Evolutionary conservation across 2,888 invertebrate genomes (phyloP), one percentile per base, ranked within the genome.

Genomic region (Odontocolon sp.): DNA sequence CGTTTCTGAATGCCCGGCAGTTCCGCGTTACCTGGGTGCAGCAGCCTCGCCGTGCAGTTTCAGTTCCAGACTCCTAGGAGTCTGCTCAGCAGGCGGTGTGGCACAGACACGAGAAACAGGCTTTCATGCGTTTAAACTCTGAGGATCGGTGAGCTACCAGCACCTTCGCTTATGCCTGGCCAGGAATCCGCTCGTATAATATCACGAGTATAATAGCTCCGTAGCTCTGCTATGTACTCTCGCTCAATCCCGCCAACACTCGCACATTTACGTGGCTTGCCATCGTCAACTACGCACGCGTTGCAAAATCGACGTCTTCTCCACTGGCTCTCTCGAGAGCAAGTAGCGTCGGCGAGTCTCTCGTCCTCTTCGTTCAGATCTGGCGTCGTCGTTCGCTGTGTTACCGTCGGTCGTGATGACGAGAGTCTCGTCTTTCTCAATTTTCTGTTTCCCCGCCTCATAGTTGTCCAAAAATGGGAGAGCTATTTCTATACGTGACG

Each of bases 271-370:
- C 66, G 47, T 38, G n/a, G 28, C 31, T 33, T 63, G 50, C 52
- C 66, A 70, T 40, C 54, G 66, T 71, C 70, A 56, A 77, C 71
- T 79, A 74, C 77, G 77, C 74, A 75, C 64, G 78, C 78, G 75
- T 73, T 76, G 72, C 66, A 72, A 66, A 76, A 78, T 78, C 75
- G 76, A 80, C 72, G 72, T 76, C 69, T 73, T 69, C 54, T 42
- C 42, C 70, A 69, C 50, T 23, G 66, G 33, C 42, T 36, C n/a
- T n/a, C n/a, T n/a, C n/a, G n/a, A 40, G 26, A 71, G 56, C 63
- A 14, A 57, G 33, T 50, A 74, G 36, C 40, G 18, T 42, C 66
- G 38, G 47, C 61, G 71, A 14, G 59, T 57, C 61, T 33, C 9
- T 28, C 21, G 21, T 18, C 18, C 54, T 16, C 28, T 21, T 52